Evolutionary conservation across 92 coral and sea anemone species (phyloP).

Genomic region (Phenganax subtilis): DNA sequence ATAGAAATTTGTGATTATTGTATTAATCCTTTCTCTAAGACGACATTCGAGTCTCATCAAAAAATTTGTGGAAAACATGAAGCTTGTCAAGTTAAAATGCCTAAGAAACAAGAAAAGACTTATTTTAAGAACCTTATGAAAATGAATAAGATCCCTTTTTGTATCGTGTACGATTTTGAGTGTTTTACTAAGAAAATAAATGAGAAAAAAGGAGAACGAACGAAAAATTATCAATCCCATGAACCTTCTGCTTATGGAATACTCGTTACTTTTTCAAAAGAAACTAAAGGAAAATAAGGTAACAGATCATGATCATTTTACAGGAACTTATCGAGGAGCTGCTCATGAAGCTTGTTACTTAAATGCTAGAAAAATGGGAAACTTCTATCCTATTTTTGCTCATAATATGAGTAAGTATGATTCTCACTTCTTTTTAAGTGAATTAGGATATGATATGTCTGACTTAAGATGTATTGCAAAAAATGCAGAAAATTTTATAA

Average conservation of each 20-base stretch:
- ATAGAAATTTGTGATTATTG: not conserved
- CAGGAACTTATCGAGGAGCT: constrained; percentile 35
- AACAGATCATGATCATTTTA: constrained; percentile 8
- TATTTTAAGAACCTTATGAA: constrained; percentile 38
- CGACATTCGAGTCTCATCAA: not conserved
- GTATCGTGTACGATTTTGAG: constrained; percentile 20
- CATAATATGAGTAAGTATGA: constrained; percentile 44
- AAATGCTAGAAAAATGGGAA: constrained; percentile 3
- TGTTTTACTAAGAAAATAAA: not conserved
- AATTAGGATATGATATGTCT: not conserved
- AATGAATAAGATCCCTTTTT: constrained; percentile 36
- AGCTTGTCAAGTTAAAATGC: not conserved
- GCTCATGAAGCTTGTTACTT: constrained; percentile 44
- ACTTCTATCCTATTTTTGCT: constrained; percentile 41
- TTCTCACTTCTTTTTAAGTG: not conserved
- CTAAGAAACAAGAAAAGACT: not conserved
- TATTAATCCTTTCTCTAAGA: not conserved
- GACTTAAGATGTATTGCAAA: not conserved
- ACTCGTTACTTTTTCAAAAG: too few species aligned
- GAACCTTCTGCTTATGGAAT: too few species aligned
- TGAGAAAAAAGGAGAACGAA: constrained; percentile 13
- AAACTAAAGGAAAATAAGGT: not conserved
- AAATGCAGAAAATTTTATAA: not conserved
- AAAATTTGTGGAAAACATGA: not conserved
- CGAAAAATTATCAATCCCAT: constrained; percentile 28